Conservation (phyloP, 2,888 invertebrate species). For the Timema podura region DNA sequence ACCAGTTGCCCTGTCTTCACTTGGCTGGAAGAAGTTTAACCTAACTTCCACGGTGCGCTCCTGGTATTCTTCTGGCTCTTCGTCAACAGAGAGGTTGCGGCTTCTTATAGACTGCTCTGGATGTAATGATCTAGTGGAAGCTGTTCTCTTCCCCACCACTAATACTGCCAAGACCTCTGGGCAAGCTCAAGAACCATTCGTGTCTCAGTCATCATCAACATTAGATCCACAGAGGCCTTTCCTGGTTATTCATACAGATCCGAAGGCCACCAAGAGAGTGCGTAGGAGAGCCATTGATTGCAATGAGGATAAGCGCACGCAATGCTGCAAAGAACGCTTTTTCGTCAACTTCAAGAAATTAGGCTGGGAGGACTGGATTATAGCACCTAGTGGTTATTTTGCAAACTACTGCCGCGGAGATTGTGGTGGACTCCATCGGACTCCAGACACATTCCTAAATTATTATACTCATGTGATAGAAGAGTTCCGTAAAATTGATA, state of each 20-base stretch:
- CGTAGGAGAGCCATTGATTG: constrained; percentile 82
- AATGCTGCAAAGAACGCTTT: constrained; percentile 85
- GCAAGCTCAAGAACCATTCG: neutral
- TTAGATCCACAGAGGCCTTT: constrained; percentile 71
- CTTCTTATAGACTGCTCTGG: constrained; percentile 82
- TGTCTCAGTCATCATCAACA: constrained; percentile 15
- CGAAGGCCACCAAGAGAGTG: constrained; percentile 63
- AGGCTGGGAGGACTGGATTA: constrained; percentile 95
- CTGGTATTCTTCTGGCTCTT: constrained; percentile 57
- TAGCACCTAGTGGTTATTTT: constrained; percentile 84
- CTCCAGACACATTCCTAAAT: constrained; percentile 77
- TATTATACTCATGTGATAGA: constrained; percentile 90
- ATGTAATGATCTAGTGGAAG: constrained; percentile 68
- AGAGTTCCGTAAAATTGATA: constrained; percentile 75
- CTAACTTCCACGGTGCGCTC: constrained; percentile 70
- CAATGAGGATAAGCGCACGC: constrained; percentile 62
- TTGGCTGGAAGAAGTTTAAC: constrained; percentile 86
- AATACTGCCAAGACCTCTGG: constrained; percentile 36
- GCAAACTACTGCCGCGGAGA: constrained; percentile 92
- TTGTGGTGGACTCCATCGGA: constrained; percentile 70
- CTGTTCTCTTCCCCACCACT: constrained; percentile 47
- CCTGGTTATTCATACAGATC: constrained; percentile 74
- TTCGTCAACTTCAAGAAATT: constrained; percentile 88
- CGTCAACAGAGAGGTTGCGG: constrained; percentile 58
- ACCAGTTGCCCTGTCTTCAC: constrained; percentile 57